Evolutionary conservation across 2,113 vertebrate species (phyloP).

Genomic region (Salvelinus namaycush): DNA sequence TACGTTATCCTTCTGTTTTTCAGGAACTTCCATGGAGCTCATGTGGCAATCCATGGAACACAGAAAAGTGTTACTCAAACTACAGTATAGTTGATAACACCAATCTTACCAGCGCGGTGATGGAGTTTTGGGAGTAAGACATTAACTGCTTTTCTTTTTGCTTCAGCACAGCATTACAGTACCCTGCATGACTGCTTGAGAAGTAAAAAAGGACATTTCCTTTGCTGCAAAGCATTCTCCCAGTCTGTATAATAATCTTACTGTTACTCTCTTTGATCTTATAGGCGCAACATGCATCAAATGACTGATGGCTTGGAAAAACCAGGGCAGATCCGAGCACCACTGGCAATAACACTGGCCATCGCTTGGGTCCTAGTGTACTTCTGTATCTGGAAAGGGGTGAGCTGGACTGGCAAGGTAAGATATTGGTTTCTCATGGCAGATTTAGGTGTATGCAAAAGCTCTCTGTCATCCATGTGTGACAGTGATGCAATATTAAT

Average conservation of each 20-base stretch:
- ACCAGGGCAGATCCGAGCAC: slow-evolving; percentile 92
- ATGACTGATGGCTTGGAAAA: slow-evolving; percentile 96
- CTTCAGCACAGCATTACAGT: slow-evolving; percentile 34
- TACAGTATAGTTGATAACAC: slow-evolving; percentile 87
- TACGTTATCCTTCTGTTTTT: slow-evolving; percentile 29
- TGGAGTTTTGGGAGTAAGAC: slow-evolving; percentile 99
- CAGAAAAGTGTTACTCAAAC: slow-evolving; percentile 94
- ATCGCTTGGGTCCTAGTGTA: slow-evolving; percentile 97
- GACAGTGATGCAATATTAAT: slow-evolving; percentile 59
- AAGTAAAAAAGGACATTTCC: slow-evolving; percentile 39
- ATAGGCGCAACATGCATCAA: slow-evolving; percentile 94
- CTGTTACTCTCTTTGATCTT: slow-evolving; percentile 63
- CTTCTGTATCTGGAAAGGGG: slow-evolving; percentile 99
- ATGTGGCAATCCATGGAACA: slow-evolving; percentile 95
- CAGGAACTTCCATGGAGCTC: slow-evolving; percentile 94
- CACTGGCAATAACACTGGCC: slow-evolving; percentile 92
- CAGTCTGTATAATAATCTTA: slow-evolving; percentile 46
- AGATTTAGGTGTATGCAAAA: slow-evolving; percentile 11
- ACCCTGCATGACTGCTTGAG: slow-evolving; percentile 39
- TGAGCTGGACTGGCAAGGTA: slow-evolving; percentile 99
- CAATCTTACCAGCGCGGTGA: slow-evolving; percentile 93
- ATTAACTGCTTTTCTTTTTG: slow-evolving; percentile 23
- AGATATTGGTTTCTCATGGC: slow-evolving; percentile 42
- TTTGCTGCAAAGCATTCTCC: slow-evolving; percentile 39
- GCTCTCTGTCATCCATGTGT: slow-evolving; percentile 23